Percentiles rank a stretch among this genome's conserved stretches.
Evolutionary conservation across 2,797 vertebrate species (phyloP).

Genomic region (Atherinosoma microstoma): DNA sequence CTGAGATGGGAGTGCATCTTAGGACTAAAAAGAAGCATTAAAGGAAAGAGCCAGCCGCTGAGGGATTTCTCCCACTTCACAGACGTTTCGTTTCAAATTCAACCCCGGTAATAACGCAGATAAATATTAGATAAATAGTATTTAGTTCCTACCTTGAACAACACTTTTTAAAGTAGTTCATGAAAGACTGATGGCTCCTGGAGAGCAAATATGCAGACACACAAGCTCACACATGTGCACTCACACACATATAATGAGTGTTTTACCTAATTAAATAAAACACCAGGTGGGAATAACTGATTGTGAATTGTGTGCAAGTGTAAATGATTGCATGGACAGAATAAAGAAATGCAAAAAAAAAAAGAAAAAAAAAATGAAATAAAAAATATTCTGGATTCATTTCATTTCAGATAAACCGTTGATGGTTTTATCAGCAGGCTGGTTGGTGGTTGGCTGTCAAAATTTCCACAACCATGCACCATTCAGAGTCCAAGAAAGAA

Average conservation of each 20-base stretch:
- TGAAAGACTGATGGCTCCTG: conserved; percentile 79
- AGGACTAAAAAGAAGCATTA: conserved; percentile 81
- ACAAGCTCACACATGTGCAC: conserved; percentile 10
- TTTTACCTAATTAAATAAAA: conserved; percentile 76
- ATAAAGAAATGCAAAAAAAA: conserved; percentile 21
- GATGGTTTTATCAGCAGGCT: neutral
- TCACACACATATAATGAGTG: conserved; percentile 47
- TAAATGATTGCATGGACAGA: conserved; percentile 26
- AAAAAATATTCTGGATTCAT: conserved; percentile 54
- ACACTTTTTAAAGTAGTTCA: conserved; percentile 80
- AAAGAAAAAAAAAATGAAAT: conserved; percentile 18
- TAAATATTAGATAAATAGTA: conserved; percentile 86
- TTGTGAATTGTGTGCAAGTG: conserved; percentile 24
- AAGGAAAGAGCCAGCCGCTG: conserved; percentile 70
- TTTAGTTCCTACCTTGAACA: conserved; percentile 86
- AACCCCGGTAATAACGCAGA: conserved; percentile 81
- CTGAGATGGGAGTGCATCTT: conserved; percentile 68
- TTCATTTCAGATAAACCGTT: conserved; percentile 12
- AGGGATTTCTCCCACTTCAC: conserved; percentile 80
- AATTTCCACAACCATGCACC: neutral
- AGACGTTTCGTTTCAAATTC: conserved; percentile 77
- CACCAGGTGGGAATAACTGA: conserved; percentile 68
- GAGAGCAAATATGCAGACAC: conserved; percentile 49
- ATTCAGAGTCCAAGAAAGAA: neutral
- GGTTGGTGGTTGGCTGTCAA: neutral